Base-by-base conservation (phyloP, 2,113 vertebrate species). In the Pelobates fuscus region DNA sequence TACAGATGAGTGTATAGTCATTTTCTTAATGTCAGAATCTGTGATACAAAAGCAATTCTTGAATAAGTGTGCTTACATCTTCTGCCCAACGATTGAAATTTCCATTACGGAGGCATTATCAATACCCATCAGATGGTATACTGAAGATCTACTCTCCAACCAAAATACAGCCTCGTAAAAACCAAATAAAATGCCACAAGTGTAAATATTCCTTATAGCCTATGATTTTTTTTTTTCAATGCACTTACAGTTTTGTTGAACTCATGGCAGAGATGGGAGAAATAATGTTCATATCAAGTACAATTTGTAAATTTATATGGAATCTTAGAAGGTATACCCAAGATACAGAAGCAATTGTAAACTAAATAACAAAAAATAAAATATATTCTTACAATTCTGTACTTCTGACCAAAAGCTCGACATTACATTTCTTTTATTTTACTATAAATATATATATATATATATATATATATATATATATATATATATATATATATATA, bases 211-310 rank as follows among this genome's bases (percentile, higher is more conserved):
- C 41, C 30, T 61, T 41, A 67, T 68, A 64, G 67, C 55, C 73
- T 77, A 43, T 59, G 59, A 77, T 77, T 77, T 77, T 58, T 10
- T 37, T 10, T 10, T 6, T 37, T 67, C 52, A 77, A 77, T 43
- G 73, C 73, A 67, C 68, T 77, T 77, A 68, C 73, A 67, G 66
- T 77, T 68, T 37, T 68, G 24, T 77, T 77, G 30, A 75, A 18
- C 7, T n/a, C n/a, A n/a, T n/a, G n/a, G n/a, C n/a, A 17, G 46
- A 10, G 32, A 10, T 37, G 32, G 32, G 10, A 10, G 32, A 5
- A 10, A 37, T 37, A 37, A 37, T 37, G 32, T 37, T 10, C 32
- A 37, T 6, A 37, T 10, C 32, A 37, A 37, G 32, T 10, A 37
- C 32, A 37, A 37, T 37, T 37, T 37, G 32, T 37, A 37, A 37